These are phyloP conservation scores for Dermolepida albohirtum DNA, from an alignment of 2,888 invertebrate species.

Conservation along the genomic window DNA sequence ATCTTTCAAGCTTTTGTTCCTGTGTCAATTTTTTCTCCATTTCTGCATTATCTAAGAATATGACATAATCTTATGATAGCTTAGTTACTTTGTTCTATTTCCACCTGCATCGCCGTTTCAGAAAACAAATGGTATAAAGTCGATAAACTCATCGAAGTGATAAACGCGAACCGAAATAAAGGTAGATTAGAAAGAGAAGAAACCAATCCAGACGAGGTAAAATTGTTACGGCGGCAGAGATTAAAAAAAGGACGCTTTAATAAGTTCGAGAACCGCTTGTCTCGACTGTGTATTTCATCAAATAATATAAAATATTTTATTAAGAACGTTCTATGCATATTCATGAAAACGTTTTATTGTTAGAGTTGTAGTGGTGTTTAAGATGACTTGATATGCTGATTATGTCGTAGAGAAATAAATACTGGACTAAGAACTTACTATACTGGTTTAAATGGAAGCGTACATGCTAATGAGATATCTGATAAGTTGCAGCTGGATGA, in stretches of 20 bases:
- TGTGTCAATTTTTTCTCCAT: too few relatives aligned
- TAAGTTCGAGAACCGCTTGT: slow-evolving; percentile 49
- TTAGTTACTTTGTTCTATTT: slow-evolving; percentile 4
- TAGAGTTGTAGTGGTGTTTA: background rate
- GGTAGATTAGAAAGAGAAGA: slow-evolving; percentile 48
- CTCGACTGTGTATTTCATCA: slow-evolving; percentile 44
- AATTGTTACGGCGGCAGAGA: slow-evolving; percentile 41
- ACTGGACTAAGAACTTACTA: slow-evolving; percentile 4
- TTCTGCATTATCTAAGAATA: too few relatives aligned
- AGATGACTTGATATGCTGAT: slow-evolving; percentile 11
- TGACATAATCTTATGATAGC: slow-evolving; percentile 19
- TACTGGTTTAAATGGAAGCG: background rate
- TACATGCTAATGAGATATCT: background rate
- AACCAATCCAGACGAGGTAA: slow-evolving; percentile 46
- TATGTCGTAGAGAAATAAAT: slow-evolving; percentile 9
- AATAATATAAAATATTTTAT: slow-evolving; percentile 32
- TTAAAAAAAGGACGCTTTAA: slow-evolving; percentile 26
- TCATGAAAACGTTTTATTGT: slow-evolving; percentile 9
- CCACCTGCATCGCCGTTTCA: background rate
- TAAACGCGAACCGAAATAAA: slow-evolving; percentile 50
- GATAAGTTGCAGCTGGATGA: slow-evolving; percentile 18
- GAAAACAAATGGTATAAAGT: slow-evolving; percentile 43
- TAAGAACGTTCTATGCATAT: slow-evolving; percentile 26
- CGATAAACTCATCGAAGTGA: slow-evolving; percentile 48
- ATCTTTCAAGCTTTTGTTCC: too few relatives aligned